These are phyloP conservation scores for Pseudomyrmex sp. DNA, from an alignment of 1,140 invertebrate genomes.

Conservation along the genomic window DNA sequence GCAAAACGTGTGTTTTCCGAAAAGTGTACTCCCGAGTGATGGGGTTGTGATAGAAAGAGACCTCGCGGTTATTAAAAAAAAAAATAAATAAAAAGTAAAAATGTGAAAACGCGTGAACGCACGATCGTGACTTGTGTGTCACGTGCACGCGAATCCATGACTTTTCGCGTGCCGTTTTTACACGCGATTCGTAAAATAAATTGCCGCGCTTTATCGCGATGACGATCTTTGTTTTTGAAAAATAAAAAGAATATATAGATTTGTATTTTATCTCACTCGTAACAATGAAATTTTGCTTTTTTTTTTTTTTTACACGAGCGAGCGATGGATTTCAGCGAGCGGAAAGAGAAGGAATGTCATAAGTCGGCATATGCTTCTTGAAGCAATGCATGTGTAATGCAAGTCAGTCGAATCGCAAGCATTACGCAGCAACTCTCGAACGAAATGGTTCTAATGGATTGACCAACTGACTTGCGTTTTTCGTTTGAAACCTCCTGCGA, in stretches of 20 bases:
- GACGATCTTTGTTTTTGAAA: neutral
- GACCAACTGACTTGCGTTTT: constrained; percentile 72
- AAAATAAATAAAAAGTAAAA: constrained; percentile 14
- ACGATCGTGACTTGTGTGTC: neutral
- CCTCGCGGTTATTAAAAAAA: neutral
- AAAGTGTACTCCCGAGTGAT: constrained; percentile 18
- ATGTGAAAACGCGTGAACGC: constrained; percentile 7
- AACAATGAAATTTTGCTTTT: constrained; percentile 20
- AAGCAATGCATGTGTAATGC: constrained; percentile 62
- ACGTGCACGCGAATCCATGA: neutral
- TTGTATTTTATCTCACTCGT: neutral
- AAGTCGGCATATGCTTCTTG: constrained; percentile 48
- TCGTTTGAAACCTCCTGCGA: constrained; percentile 58
- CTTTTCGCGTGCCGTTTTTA: neutral
- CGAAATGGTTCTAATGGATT: constrained; percentile 74
- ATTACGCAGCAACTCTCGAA: constrained; percentile 67
- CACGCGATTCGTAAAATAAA: neutral
- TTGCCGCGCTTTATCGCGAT: neutral
- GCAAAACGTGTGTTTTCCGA: constrained; percentile 38
- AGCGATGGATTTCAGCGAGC: constrained; percentile 40
- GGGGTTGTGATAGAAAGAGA: too few species aligned
- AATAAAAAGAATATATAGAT: neutral
- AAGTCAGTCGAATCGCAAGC: constrained; percentile 69
- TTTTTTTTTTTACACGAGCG: constrained; percentile 3
- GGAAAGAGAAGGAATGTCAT: constrained; percentile 25